Base-by-base conservation (phyloP, 2,888 invertebrate species). In the Ellobium chinense region DNA sequence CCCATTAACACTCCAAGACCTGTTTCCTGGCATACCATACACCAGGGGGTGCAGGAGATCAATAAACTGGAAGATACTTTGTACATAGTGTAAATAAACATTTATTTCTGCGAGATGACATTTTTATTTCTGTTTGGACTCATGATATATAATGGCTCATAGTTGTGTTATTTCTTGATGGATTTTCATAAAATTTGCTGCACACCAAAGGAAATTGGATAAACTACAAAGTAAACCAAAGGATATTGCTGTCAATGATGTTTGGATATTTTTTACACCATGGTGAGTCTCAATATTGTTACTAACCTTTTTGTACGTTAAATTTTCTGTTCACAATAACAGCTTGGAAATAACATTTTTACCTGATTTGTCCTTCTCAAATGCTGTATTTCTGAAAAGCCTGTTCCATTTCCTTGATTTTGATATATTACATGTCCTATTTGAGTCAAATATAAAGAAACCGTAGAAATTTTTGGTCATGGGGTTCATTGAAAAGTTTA, bases 1-100 rank as follows among this genome's bases (percentile, higher is more conserved):
- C 70, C 12, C 70, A 70, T 70, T 29, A 46, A 3, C 70, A 70
- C 36, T 63, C 74, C n/a, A n/a, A n/a, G n/a, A n/a, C n/a, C n/a
- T n/a, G n/a, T n/a, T n/a, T n/a, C n/a, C n/a, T n/a, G n/a, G n/a
- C n/a, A n/a, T n/a, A n/a, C n/a, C n/a, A n/a, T n/a, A n/a, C n/a
- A n/a, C n/a, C n/a, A n/a, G n/a, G n/a, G n/a, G n/a, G n/a, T n/a
- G n/a, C n/a, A n/a, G n/a, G n/a, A n/a, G n/a, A n/a, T n/a, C n/a
- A n/a, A n/a, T n/a, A n/a, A n/a, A n/a, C n/a, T n/a, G n/a, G n/a
- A n/a, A n/a, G n/a, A n/a, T n/a, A n/a, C n/a, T n/a, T n/a, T n/a
- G n/a, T n/a, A n/a, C n/a, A n/a, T n/a, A n/a, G n/a, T n/a, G n/a
- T n/a, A n/a, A n/a, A n/a, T n/a, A n/a, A n/a, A n/a, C n/a, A n/a